A percentile compares a stretch with the other conserved stretches of the same genome.
Evolutionary conservation across 2,113 vertebrate genomes (phyloP).

Genomic region (Silurus meridionalis): DNA sequence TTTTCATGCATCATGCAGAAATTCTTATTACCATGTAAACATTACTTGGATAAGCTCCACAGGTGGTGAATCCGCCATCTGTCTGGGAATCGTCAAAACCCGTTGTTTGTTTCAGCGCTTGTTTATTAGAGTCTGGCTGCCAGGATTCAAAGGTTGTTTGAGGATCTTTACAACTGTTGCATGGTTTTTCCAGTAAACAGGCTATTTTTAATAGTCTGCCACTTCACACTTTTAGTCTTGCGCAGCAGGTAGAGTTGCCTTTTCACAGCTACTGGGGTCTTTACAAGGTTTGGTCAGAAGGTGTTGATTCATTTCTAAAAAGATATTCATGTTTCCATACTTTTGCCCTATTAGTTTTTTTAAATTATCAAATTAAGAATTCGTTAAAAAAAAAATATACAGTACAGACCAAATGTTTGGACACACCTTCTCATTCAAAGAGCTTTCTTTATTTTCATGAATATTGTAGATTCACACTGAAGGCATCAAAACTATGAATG

Average conservation of each 20-base stretch:
- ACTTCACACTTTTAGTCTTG: too few relatives aligned
- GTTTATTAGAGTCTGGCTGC: neutral
- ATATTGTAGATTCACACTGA: too few relatives aligned
- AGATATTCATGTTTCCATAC: too few relatives aligned
- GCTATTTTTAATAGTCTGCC: neutral
- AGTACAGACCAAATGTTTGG: too few relatives aligned
- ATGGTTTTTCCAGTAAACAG: neutral
- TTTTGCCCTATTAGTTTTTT: too few relatives aligned
- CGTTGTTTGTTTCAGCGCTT: neutral
- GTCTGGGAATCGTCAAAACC: conserved; percentile 1
- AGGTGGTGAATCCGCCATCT: conserved; percentile 1
- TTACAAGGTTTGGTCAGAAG: neutral
- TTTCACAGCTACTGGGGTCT: neutral
- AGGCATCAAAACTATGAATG: too few relatives aligned
- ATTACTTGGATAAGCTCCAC: neutral
- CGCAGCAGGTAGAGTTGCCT: neutral
- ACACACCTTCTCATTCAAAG: too few relatives aligned
- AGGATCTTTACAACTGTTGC: neutral
- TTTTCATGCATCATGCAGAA: neutral
- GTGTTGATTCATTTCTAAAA: neutral
- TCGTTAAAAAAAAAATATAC: too few relatives aligned
- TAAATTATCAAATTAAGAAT: too few relatives aligned
- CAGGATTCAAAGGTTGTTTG: neutral
- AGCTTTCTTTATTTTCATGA: too few relatives aligned
- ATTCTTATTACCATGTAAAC: neutral